Evolutionary conservation across 2,113 vertebrate species (phyloP).

Genomic region (Triplophysa tibetana): DNA sequence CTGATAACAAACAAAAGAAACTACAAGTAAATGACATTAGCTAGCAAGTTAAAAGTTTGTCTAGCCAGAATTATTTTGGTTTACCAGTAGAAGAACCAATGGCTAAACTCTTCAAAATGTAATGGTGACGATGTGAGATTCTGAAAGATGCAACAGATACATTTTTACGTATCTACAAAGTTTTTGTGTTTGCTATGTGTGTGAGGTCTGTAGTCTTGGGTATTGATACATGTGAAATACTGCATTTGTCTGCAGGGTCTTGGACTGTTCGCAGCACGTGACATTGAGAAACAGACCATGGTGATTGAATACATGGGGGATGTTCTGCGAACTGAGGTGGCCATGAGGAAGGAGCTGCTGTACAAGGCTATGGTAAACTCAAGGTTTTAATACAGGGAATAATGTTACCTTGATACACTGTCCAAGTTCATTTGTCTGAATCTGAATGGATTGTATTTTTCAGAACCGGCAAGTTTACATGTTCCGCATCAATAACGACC

Average conservation of each 20-base stretch:
- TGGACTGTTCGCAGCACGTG: constrained; percentile 94
- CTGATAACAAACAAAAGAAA: no score
- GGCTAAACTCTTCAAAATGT: no score
- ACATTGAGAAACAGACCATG: constrained; percentile 99
- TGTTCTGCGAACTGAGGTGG: constrained; percentile 93
- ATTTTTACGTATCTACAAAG: background rate
- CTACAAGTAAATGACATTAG: no score
- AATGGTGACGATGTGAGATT: no score
- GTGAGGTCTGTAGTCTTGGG: background rate
- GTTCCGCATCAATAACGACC: constrained; percentile 95
- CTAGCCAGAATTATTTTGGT: no score
- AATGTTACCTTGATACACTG: background rate
- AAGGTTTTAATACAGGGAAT: background rate
- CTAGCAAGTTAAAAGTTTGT: no score
- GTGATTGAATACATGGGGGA: constrained; percentile 97
- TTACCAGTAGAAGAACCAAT: no score
- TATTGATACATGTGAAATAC: background rate
- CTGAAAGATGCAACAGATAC: no score
- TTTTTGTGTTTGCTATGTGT: background rate
- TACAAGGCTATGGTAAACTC: constrained; percentile 86
- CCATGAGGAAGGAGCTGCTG: constrained; percentile 88
- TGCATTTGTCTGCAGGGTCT: constrained; percentile 78
- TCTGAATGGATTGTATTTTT: constrained; percentile 18
- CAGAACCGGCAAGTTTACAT: constrained; percentile 95
- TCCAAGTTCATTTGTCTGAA: background rate